phyloP scores from a whole-genome alignment of 2,888 invertebrate genomes.

The Melinaea marsaeus region DNA sequence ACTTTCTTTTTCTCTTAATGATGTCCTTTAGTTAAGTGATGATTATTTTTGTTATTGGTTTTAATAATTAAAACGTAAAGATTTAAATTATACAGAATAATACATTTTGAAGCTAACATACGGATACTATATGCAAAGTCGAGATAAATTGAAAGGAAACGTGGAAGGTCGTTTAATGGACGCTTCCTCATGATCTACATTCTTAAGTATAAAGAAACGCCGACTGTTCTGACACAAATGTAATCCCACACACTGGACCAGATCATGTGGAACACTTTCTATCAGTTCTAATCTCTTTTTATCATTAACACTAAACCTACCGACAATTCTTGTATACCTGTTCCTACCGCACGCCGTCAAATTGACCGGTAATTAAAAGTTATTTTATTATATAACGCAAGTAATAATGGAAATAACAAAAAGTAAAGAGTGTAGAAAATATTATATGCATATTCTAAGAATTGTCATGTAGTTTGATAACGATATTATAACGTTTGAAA shows the following conservation, averaged over 20 bases:
- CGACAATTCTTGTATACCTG: no score
- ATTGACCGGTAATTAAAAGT: no score
- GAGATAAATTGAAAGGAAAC: conserved; percentile 38
- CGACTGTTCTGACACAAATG: neutral
- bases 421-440: no score
- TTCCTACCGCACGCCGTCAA: no score
- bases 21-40: no score
- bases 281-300: neutral
- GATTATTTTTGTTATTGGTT: no score
- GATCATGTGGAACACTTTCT: conserved; percentile 3
- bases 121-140: conserved; percentile 11
- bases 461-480: no score
- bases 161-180: conserved; percentile 39
- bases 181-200: conserved; percentile 44
- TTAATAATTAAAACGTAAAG: neutral
- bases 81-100: neutral
- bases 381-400: no score
- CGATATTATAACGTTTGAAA: no score
- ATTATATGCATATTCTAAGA: no score
- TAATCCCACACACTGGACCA: neutral
- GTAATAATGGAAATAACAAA: no score
- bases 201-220: conserved; percentile 19
- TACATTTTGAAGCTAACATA: neutral
- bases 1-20: no score
- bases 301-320: neutral